phyloP scores from a whole-genome alignment of 2,888 invertebrate species.

The Meiosimyza decipiens region DNA sequence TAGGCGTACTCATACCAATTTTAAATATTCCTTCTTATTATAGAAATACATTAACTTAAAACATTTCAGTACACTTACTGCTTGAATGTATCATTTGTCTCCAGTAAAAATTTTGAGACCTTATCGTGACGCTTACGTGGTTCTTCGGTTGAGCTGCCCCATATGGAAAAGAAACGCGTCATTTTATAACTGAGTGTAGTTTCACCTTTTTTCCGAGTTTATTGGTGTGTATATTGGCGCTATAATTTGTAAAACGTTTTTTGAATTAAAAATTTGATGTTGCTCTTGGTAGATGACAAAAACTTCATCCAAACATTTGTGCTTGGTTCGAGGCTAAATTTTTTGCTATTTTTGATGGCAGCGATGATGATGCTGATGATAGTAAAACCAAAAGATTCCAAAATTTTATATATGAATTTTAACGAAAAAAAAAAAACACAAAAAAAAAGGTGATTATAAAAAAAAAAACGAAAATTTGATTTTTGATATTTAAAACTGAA shows the following conservation, averaged over 20 bases:
- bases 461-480: slow-evolving; percentile 38
- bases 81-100: slow-evolving; percentile 44
- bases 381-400: slow-evolving; percentile 26
- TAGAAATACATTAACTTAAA: no score
- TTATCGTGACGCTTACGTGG: slow-evolving; percentile 29
- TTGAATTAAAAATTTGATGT: slow-evolving; percentile 1
- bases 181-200: slow-evolving; percentile 22
- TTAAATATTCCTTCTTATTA: no score
- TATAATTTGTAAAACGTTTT: not conserved
- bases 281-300: not conserved
- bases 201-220: not conserved
- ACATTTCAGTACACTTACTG: slow-evolving; percentile 36
- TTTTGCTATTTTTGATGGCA: no score
- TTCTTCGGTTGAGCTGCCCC: slow-evolving; percentile 32
- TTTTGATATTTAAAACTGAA: slow-evolving; percentile 21
- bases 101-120: slow-evolving; percentile 40
- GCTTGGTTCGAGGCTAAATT: no score
- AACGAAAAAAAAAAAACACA: slow-evolving; percentile 29
- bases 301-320: not conserved
- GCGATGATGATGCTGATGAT: not conserved
- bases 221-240: slow-evolving; percentile 3
- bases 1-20: no score
- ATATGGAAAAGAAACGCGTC: slow-evolving; percentile 38
- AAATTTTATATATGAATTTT: slow-evolving; percentile 34
- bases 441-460: slow-evolving; percentile 24